Conservation (phyloP, 2,113 vertebrate species). For the Syngnathus floridae region DNA sequence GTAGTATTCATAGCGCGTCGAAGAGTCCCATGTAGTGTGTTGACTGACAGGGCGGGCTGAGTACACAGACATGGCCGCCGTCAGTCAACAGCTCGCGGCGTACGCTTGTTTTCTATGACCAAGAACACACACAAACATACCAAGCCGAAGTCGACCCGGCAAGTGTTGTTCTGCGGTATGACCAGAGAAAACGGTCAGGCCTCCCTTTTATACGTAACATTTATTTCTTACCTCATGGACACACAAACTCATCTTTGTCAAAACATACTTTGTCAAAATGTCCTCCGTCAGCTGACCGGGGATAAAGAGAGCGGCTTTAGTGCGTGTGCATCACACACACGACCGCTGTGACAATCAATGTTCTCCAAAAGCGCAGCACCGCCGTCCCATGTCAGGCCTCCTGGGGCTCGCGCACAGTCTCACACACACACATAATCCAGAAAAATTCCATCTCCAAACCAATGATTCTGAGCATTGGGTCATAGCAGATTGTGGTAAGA, state of each 20-base stretch:
- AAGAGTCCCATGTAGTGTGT: slow-evolving; percentile 18
- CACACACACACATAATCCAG: neutral
- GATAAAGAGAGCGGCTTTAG: slow-evolving; percentile 37
- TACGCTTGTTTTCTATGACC: neutral
- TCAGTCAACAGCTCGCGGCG: slow-evolving; percentile 20
- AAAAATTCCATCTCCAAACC: too few species aligned
- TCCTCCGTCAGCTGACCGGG: slow-evolving; percentile 39
- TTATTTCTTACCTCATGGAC: neutral
- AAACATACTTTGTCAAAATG: slow-evolving; percentile 17
- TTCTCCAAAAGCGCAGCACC: slow-evolving; percentile 15
- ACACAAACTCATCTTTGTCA: slow-evolving; percentile 32
- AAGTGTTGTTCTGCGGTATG: neutral
- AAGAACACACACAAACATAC: slow-evolving; percentile 19
- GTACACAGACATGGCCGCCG: slow-evolving; percentile 37
- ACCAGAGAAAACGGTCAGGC: neutral
- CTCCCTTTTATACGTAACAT: neutral
- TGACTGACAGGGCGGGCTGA: slow-evolving; percentile 34
- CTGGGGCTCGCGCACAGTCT: slow-evolving; percentile 7
- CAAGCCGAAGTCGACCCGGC: neutral
- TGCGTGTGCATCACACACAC: neutral
- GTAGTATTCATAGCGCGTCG: neutral
- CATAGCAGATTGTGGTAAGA: too few species aligned
- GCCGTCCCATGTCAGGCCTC: slow-evolving; percentile 43
- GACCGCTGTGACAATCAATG: slow-evolving; percentile 58
- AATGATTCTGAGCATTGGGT: too few species aligned